Evolutionary conservation across 2,797 vertebrate genomes (phyloP).

Genomic region (Chloroceryle inda): DNA sequence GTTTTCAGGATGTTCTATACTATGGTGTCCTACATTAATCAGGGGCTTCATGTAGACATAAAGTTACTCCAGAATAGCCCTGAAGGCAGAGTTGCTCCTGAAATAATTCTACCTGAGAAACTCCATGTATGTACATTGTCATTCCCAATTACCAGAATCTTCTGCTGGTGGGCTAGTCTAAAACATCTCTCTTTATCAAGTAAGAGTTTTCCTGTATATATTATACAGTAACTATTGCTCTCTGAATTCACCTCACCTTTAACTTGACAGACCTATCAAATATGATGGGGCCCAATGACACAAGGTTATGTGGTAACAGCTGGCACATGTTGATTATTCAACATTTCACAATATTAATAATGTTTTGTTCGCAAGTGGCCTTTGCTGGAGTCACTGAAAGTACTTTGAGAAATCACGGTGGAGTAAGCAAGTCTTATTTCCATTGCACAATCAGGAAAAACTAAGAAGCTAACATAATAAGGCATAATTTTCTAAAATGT

Average conservation of each 20-base stretch:
- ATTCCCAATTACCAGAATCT: not conserved
- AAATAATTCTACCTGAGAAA: not conserved
- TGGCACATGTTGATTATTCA: conserved; percentile 15
- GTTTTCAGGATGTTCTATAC: not conserved
- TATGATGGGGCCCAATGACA: not conserved
- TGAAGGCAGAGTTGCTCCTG: conserved; percentile 7
- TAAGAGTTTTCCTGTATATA: not conserved
- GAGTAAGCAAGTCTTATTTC: conserved; percentile 25
- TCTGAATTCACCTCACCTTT: not conserved
- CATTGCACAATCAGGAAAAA: conserved; percentile 47
- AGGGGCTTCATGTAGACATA: not conserved
- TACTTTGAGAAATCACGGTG: conserved; percentile 31
- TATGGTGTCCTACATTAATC: not conserved
- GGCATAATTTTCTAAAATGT: not conserved
- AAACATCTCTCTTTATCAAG: not conserved
- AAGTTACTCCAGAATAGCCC: not conserved
- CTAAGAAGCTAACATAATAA: not conserved
- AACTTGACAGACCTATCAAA: not conserved
- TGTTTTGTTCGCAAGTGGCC: not conserved
- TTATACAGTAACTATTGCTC: not conserved
- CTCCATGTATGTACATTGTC: not conserved
- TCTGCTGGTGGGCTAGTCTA: not conserved
- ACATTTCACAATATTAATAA: conserved; percentile 55
- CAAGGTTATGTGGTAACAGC: not conserved
- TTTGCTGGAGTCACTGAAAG: conserved; percentile 22